phyloP scores from a whole-genome alignment of 2,113 vertebrate species.

The Mus musculus region DNA sequence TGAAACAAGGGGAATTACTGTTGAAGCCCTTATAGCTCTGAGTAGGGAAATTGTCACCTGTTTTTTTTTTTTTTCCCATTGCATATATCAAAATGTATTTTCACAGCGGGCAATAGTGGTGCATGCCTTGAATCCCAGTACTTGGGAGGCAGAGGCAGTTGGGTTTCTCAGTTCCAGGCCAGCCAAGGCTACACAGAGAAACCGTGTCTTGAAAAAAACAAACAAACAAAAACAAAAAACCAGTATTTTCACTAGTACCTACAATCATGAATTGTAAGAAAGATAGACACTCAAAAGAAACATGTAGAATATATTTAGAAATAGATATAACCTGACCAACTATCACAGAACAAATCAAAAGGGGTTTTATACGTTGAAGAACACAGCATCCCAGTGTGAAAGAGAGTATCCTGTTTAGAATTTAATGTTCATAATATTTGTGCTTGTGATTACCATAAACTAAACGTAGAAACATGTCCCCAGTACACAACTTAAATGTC shows the following conservation, averaged over 20 bases:
- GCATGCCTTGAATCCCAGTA: too few species aligned
- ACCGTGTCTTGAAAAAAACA: too few species aligned
- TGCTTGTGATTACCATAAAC: background rate
- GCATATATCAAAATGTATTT: background rate
- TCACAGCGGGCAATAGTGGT: too few species aligned
- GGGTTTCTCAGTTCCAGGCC: too few species aligned
- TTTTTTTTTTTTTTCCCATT: background rate
- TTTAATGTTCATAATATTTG: background rate
- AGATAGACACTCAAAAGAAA: background rate
- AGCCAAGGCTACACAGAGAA: too few species aligned
- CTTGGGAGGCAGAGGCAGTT: too few species aligned
- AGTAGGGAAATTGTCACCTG: background rate
- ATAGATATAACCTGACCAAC: background rate
- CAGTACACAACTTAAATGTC: background rate
- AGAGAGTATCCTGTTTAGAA: background rate
- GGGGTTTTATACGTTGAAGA: constrained; percentile 10
- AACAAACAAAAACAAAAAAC: too few species aligned
- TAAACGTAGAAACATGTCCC: background rate
- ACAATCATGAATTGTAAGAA: constrained; percentile 16
- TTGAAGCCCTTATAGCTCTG: background rate
- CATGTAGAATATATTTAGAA: background rate
- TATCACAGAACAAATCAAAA: background rate
- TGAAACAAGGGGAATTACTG: background rate
- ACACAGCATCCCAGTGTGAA: background rate
- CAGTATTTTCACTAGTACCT: constrained; percentile 11